Base-by-base conservation (phyloP, 2,888 invertebrate species). In the Euspilapteryx auroguttella region DNA sequence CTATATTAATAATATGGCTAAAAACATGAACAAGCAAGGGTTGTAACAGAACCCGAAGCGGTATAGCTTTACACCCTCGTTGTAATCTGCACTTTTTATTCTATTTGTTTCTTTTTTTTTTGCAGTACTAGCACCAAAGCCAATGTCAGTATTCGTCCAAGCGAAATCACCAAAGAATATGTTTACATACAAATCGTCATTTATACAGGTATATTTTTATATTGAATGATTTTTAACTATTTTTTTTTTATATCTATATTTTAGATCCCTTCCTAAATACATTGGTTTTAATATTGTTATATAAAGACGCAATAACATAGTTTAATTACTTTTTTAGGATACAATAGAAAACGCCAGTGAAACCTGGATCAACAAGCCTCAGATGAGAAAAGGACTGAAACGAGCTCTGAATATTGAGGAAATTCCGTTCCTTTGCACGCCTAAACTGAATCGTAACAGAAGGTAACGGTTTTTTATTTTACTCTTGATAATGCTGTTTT, bases 361-460 rank as follows among this genome's bases (percentile, higher is more conserved):
- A 34, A 69, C 66, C 0, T 77, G 77, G 76, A 37, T 66, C 14
- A 61, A 62, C 34, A 56, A 45, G 27, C 73, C 76, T 0, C 55
- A 51, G 31, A 53, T 55, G 44, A 55, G 57, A 8, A 52, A 51
- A 21, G 75, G 73, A 0, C 36, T 75, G 11, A 77, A 77, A 34
- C 51, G 77, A 1, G 63, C 61, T 2, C 46, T 76, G 4, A 56
- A 58, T 30, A 59, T 68, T 29, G 80, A 82, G 38, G 75, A 79
- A 4, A 80, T 79, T 0, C 83, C 84, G 1, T 84, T 84, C 42
- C 66, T 84, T 23, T 79, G 81, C 33, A 82, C 82, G 0, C 82
- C 83, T 0, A 78, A 78, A 38, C 31, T 69, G 13, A 40, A 43
- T 2, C 48, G 55, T 8, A 48, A 46, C 2, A 56, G 49, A 32